Base-by-base conservation (phyloP, 2,888 invertebrate species). In the Hedya salicella region DNA sequence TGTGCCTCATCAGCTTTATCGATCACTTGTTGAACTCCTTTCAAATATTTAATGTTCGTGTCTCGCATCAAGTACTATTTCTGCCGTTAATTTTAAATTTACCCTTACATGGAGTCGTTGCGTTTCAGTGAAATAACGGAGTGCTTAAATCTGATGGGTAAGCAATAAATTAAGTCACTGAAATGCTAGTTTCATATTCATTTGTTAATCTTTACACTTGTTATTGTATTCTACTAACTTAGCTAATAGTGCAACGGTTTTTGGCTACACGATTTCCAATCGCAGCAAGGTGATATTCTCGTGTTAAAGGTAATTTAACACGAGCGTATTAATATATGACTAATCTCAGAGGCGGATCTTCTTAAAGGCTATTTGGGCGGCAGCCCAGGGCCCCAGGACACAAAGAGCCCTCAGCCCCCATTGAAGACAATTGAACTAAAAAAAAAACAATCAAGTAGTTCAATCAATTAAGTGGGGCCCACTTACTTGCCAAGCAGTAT, bases 161-260 rank as follows among this genome's bases (percentile, higher is more conserved):
- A n/a, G n/a, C n/a, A n/a, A n/a, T 13, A 21, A 48, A 48, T 11
- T 21, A 44, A 16, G 32, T 56, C n/a, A 57, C 50, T 59, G 42
- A 25, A 50, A 42, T 32, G 1, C 17, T 52, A 44, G 52, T 59
- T 56, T 39, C 17, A 25, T 39, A 53, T 68, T 70, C 54, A 71
- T 72, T 73, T 71, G 70, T 74, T 71, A 70, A 70, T 73, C 73
- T 73, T 74, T 74, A 75, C 75, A 76, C 75, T 75, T 71, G 73
- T 74, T 75, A 70, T 62, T 66, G 67, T 69, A 67, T 6, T 5
- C 44, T 9, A 53, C 53, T 61, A 50, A 54, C 62, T 53, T 56
- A 39, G 14, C 48, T 57, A 48, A 65, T 46, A 63, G 69, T 68
- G 66, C 70, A 71, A 70, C 67, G 64, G 46, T 63, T n/a, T 9